Percentiles rank a stretch among this genome's conserved stretches.
Evolutionary conservation across 2,888 invertebrate genomes (phyloP).

Genomic region (Pristionchus japonicus): DNA sequence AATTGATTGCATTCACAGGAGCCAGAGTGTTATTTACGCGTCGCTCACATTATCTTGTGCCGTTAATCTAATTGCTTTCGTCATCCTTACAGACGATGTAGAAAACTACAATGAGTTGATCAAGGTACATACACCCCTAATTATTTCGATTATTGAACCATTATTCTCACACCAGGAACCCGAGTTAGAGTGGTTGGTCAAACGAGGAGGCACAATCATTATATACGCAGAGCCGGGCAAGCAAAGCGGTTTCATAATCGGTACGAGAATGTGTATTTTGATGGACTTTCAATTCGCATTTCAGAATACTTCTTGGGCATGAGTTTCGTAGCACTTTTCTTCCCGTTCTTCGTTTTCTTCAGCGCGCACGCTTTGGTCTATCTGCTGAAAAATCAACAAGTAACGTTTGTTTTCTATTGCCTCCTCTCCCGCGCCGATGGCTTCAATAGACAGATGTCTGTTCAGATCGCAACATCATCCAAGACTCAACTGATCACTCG

Average conservation of each 20-base stretch:
- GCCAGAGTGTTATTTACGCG: neutral
- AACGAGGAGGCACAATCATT: neutral
- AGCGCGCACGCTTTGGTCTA: neutral
- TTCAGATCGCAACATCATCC: neutral
- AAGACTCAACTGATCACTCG: neutral
- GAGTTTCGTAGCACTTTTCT: neutral
- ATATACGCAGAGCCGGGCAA: neutral
- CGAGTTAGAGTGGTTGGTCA: neutral
- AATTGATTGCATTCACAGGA: neutral
- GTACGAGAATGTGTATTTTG: neutral
- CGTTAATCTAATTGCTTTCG: neutral
- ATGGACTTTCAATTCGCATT: too few species aligned
- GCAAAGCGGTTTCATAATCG: neutral
- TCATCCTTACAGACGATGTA: neutral
- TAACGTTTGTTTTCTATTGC: neutral
- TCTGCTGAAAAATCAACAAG: neutral
- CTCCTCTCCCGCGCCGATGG: neutral
- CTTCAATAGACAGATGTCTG: neutral
- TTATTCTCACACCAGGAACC: neutral
- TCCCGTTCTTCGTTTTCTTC: neutral
- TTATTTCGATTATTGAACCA: too few species aligned
- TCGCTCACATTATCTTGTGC: neutral
- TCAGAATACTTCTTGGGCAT: neutral
- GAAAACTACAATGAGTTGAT: neutral
- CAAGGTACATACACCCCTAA: too few species aligned